These are phyloP conservation scores for Caerostris extrusa DNA, from an alignment of 1,140 invertebrate species.

Conservation along the genomic window DNA sequence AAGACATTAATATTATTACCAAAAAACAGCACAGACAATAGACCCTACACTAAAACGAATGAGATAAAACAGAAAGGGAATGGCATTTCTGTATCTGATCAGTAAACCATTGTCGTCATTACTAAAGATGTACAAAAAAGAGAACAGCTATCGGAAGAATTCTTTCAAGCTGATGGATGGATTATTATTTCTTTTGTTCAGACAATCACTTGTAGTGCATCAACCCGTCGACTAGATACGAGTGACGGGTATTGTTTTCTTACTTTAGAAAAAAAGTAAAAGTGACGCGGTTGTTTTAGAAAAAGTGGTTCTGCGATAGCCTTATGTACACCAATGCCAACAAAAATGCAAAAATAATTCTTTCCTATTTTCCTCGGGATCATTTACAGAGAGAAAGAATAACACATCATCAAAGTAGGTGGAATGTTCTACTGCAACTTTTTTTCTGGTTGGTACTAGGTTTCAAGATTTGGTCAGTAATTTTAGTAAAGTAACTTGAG, in stretches of 20 bases:
- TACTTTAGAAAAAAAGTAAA: too few species aligned
- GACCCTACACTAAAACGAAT: neutral
- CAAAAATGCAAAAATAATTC: too few species aligned
- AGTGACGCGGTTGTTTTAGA: too few species aligned
- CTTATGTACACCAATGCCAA: too few species aligned
- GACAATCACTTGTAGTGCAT: slow-evolving; percentile 6
- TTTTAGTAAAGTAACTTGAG: too few species aligned
- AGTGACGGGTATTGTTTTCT: neutral
- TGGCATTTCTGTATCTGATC: neutral
- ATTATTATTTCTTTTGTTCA: neutral
- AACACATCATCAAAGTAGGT: too few species aligned
- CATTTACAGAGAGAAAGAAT: too few species aligned
- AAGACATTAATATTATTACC: neutral
- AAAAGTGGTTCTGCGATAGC: too few species aligned
- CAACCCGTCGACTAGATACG: neutral
- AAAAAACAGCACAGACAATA: neutral
- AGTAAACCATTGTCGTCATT: slow-evolving; percentile 1
- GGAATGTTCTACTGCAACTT: too few species aligned
- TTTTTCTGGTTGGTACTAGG: too few species aligned
- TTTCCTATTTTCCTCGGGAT: too few species aligned
- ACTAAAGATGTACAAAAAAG: neutral
- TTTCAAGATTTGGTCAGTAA: too few species aligned
- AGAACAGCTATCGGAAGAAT: neutral
- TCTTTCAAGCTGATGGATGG: neutral
- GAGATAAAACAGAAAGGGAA: neutral